Evolutionary conservation across 1,140 invertebrate species (phyloP).

Genomic region (Teleopsis dalmanni): DNA sequence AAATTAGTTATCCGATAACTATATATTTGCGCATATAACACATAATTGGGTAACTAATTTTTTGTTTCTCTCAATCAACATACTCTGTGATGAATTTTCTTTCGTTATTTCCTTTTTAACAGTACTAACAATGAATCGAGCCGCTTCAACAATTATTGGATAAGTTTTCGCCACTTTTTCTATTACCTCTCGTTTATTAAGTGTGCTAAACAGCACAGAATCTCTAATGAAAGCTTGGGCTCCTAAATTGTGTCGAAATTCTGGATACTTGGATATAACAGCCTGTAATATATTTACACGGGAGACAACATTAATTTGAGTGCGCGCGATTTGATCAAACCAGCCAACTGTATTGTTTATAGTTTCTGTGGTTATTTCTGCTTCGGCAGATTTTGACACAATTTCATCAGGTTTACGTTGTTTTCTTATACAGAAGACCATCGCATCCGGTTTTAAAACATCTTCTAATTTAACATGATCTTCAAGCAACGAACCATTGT

Average conservation of each 20-base stretch:
- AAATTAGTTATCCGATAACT: too few relatives aligned
- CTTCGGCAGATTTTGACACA: slow-evolving; percentile 22
- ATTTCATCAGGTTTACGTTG: too few relatives aligned
- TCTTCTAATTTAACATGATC: slow-evolving; percentile 22
- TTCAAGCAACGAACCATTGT: slow-evolving; percentile 24
- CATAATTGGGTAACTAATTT: too few relatives aligned
- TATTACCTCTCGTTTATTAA: slow-evolving; percentile 33
- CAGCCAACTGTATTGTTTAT: slow-evolving; percentile 32
- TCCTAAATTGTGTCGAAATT: slow-evolving; percentile 38
- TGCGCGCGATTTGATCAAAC: slow-evolving; percentile 35
- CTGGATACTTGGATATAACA: slow-evolving; percentile 37
- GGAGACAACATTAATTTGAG: slow-evolving; percentile 36
- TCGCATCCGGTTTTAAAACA: slow-evolving; percentile 24
- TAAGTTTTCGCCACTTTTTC: slow-evolving; percentile 34
- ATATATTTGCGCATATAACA: too few relatives aligned
- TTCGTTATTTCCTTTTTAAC: slow-evolving; percentile 34
- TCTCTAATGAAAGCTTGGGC: slow-evolving; percentile 38
- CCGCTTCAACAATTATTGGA: slow-evolving; percentile 37
- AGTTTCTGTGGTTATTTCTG: slow-evolving; percentile 7
- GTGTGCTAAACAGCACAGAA: slow-evolving; percentile 36
- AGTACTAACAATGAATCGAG: slow-evolving; percentile 39
- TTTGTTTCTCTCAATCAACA: neutral
- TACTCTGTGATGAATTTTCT: slow-evolving; percentile 25
- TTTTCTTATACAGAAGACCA: slow-evolving; percentile 37
- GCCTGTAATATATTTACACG: slow-evolving; percentile 39